Evolutionary conservation across 2,797 vertebrate genomes (phyloP).

Genomic region (Periparus ater): DNA sequence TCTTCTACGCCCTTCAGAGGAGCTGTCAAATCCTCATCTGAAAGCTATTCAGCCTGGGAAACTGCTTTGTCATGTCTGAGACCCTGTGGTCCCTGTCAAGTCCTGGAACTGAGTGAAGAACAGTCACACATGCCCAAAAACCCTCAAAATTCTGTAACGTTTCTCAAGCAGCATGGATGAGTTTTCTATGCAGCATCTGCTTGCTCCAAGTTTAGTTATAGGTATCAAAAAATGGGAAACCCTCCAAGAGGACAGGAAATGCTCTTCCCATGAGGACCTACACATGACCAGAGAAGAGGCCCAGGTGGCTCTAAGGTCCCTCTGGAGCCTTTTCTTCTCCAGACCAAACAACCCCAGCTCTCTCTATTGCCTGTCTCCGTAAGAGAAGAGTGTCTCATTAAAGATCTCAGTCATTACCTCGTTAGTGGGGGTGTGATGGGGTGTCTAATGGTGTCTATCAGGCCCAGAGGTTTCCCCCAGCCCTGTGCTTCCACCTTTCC

Average conservation of each 20-base stretch:
- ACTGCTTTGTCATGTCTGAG: not conserved
- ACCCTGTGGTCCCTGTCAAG: not conserved
- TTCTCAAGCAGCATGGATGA: not conserved
- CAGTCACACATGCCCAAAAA: not conserved
- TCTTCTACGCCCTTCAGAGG: not conserved
- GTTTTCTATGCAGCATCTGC: not conserved
- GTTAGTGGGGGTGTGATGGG: fast-evolving
- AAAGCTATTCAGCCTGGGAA: not conserved
- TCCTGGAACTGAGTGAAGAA: not conserved
- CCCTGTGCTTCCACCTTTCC: not conserved
- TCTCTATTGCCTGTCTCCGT: not conserved
- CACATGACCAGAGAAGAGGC: not conserved
- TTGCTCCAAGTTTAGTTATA: not conserved
- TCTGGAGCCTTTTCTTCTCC: not conserved
- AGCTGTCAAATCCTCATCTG: conserved; percentile 10
- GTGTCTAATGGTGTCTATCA: not conserved
- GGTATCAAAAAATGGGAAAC: not conserved
- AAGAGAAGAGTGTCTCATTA: not conserved
- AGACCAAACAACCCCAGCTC: not conserved
- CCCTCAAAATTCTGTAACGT: not conserved
- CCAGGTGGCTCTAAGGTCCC: not conserved
- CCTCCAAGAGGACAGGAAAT: not conserved
- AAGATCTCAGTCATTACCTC: not conserved
- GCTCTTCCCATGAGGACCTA: not conserved
- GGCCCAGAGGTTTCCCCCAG: not conserved